Base-by-base conservation (phyloP, 2,888 invertebrate species). In the Phyto melanocephala region DNA sequence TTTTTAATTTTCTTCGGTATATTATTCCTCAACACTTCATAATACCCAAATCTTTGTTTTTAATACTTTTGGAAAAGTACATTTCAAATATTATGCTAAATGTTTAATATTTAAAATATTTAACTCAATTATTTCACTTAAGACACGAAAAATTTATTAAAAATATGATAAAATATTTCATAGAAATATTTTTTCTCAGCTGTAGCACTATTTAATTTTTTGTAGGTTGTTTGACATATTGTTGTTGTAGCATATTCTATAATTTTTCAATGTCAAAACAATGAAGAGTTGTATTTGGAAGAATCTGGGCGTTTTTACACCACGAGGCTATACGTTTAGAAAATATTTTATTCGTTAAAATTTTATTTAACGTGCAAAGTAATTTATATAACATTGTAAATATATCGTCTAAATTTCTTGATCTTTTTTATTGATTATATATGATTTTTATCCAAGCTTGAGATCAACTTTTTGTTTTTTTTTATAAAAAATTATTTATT, bases 181-280 rank as follows among this genome's bases (percentile, higher is more conserved):
- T 28, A 28, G 3, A 67, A 67, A 50, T 63, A 20, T 50, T 67
- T 76, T 56, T 67, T 4, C n/a, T 56, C 52, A 72, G 50, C 50
- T 65, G 54, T 24, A 58, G 28, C 56, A 50, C 17, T 56, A 6
- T 67, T 62, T 40, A 52, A 42, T 40, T 52, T 52, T 50, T 40
- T 58, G 58, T 33, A 22, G 28, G n/a, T 28, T 8, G 11, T 52
- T 76, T 76, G 76, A 76, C 68, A 76, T 22, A 35, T 22, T 20
- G 40, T 76, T 47, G 62, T 63, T 63, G 52, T 40, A 52, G 28
- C 22, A 42, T 52, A n/a, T 50, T 47, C 76, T 67, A 76, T 76
- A 76, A 76, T 47, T 15, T 24, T 28, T 20, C 24, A 47, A 40
- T 58, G 50, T 58, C 75, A 67, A 50, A 58, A 75, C n/a, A 58